Evolutionary conservation across 2,113 vertebrate genomes (phyloP).

Genomic region (Emydocephalus ijimae): DNA sequence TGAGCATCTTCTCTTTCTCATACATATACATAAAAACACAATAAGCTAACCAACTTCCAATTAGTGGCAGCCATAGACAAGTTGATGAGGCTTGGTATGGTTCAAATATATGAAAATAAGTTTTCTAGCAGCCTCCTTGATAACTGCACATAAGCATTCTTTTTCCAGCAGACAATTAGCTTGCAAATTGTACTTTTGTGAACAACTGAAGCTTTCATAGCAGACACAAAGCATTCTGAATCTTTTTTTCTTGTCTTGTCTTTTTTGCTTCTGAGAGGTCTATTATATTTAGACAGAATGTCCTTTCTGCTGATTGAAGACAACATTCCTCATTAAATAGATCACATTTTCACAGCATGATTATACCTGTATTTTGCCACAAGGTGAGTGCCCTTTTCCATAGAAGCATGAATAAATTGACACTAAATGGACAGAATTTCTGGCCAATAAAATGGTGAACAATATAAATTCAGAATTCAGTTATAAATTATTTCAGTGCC

Average conservation of each 20-base stretch:
- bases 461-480: neutral
- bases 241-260: neutral
- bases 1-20: neutral
- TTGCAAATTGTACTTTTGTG: neutral
- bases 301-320: slow-evolving; percentile 6
- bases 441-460: neutral
- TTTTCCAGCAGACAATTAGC: slow-evolving; percentile 3
- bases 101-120: neutral
- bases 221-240: neutral
- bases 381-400: neutral
- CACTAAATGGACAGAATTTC: neutral
- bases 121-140: slow-evolving; percentile 24
- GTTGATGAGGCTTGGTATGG: neutral
- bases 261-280: neutral
- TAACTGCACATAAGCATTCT: neutral
- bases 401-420: neutral
- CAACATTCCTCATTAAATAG: slow-evolving; percentile 27
- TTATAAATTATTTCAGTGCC: neutral
- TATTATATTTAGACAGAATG: slow-evolving; percentile 1
- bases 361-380: neutral
- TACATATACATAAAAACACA: neutral
- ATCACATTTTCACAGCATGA: slow-evolving; percentile 32
- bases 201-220: neutral
- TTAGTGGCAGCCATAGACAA: neutral
- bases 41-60: neutral